Evolutionary conservation across 2,797 vertebrate species (phyloP).

Genomic region (Sebastolobus alascanus): DNA sequence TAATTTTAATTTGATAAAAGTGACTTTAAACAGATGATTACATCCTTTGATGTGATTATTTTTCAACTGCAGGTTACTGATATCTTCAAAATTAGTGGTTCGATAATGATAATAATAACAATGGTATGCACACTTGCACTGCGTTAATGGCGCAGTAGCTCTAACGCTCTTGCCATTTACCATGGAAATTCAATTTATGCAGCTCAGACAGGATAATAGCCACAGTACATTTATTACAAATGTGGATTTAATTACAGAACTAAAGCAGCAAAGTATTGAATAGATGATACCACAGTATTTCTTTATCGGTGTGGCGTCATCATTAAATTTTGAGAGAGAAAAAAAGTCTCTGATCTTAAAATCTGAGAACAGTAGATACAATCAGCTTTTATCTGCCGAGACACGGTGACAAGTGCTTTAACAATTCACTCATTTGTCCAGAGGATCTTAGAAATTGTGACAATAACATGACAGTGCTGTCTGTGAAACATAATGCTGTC

Average conservation of each 20-base stretch:
- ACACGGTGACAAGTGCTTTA: constrained; percentile 54
- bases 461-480: constrained; percentile 62
- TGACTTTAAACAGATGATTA: constrained; percentile 29
- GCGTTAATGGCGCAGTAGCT: constrained; percentile 22
- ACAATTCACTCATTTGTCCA: constrained; percentile 60
- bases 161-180: constrained; percentile 35
- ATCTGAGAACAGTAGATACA: constrained; percentile 39
- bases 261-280: constrained; percentile 39
- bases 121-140: background rate
- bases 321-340: constrained; percentile 33
- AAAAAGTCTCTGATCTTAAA: constrained; percentile 30
- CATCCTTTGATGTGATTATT: background rate
- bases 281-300: constrained; percentile 24
- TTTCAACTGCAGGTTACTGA: constrained; percentile 17
- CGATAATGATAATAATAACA: background rate
- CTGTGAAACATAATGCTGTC: constrained; percentile 53
- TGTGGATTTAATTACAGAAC: constrained; percentile 71
- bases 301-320: constrained; percentile 40
- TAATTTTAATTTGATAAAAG: background rate
- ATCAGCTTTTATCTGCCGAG: constrained; percentile 55
- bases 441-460: constrained; percentile 58
- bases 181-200: constrained; percentile 51
- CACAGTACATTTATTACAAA: constrained; percentile 65
- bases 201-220: constrained; percentile 59
- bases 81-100: constrained; percentile 24